Conservation (phyloP, 2,797 vertebrate species). For the Diglossa cyanea region DNA sequence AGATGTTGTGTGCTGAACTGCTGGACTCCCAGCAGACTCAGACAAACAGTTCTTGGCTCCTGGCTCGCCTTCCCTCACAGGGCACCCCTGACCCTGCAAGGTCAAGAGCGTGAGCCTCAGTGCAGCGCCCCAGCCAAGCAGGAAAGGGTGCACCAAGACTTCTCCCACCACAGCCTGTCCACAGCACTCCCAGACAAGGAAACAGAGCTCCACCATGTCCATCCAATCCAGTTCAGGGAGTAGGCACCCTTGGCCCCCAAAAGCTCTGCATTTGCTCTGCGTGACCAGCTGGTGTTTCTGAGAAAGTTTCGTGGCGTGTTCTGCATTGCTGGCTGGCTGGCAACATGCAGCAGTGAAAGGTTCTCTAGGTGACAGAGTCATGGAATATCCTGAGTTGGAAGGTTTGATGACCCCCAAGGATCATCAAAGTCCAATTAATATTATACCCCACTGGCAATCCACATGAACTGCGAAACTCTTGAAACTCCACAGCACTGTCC, state of each 20-base stretch:
- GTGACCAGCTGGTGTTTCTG: not conserved
- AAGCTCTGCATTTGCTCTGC: not conserved
- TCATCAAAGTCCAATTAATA: not conserved
- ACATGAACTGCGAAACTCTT: not conserved
- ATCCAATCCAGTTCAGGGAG: not conserved
- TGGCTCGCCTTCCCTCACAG: accelerated
- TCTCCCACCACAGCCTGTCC: not conserved
- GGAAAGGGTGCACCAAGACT: not conserved
- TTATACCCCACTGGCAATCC: not conserved
- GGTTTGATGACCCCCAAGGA: not conserved
- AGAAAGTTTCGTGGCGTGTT: not conserved
- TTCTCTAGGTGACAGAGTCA: not conserved
- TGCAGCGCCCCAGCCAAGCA: accelerated
- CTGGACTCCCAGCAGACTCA: not conserved
- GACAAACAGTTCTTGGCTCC: not conserved
- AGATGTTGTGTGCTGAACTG: not conserved
- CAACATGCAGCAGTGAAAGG: not conserved
- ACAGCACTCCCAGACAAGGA: not conserved
- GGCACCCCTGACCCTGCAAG: not conserved
- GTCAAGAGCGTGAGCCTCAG: not conserved
- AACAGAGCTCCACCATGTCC: not conserved
- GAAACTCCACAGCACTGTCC: not conserved
- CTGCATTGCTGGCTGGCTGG: not conserved
- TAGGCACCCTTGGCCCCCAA: not conserved
- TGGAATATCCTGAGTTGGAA: not conserved